Conservation (phyloP, 2,113 vertebrate genomes). For the Mystacornis crossleyi region DNA sequence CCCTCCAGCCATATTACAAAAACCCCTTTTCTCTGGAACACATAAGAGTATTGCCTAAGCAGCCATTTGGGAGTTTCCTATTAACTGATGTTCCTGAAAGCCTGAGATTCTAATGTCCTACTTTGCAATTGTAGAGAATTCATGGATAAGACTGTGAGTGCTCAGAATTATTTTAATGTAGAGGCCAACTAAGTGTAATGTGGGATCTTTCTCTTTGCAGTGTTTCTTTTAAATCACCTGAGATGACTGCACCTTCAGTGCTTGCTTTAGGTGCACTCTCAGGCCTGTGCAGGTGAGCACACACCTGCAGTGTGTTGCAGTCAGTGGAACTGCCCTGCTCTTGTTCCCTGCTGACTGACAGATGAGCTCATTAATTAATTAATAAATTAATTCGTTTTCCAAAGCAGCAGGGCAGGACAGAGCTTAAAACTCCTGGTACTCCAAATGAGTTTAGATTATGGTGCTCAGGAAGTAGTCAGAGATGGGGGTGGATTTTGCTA, state of each 20-base stretch:
- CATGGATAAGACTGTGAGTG: accelerated
- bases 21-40: neutral
- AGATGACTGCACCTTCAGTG: neutral
- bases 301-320: neutral
- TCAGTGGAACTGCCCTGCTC: neutral
- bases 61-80: neutral
- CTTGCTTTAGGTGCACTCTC: neutral
- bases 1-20: neutral
- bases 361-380: neutral
- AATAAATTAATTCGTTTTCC: neutral
- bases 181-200: neutral
- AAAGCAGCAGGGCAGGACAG: neutral
- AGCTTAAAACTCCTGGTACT: neutral
- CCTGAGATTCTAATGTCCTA: neutral
- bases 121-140: neutral
- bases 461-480: neutral
- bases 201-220: neutral
- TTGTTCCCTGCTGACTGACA: neutral
- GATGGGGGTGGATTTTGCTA: neutral
- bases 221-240: neutral
- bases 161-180: neutral
- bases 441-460: neutral
- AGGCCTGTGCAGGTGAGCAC: neutral
- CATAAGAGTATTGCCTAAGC: neutral
- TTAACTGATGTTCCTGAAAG: neutral